Base-by-base conservation (phyloP, 2,113 vertebrate species). In the Hippocampus guttulatus region DNA sequence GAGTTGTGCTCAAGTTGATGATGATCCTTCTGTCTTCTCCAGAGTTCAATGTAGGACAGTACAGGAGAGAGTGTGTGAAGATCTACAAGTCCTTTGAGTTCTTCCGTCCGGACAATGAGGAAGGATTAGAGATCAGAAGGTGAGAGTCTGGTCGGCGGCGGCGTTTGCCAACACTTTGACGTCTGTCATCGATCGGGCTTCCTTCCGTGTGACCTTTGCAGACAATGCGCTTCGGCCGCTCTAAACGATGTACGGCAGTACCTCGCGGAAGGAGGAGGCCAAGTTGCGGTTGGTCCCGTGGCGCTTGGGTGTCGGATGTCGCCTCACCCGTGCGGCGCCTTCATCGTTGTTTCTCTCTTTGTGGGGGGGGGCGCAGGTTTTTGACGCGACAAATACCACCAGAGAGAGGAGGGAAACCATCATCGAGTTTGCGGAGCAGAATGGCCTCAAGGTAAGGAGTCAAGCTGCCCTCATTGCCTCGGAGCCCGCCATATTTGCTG, bases 1-100 rank as follows among this genome's bases (percentile, higher is more conserved):
- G n/a, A 45, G 11, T 14, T 25, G 15, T 65, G n/a, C 41, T 16
- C 12, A 64, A 38, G 8, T 23, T 63, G 8, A 62, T 10, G 8
- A 21, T 63, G 9, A 63, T 11, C 38, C n/a, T 2, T 66, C 6
- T 58, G 0, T 41, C 27, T 69, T 27, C 30, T 38, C 0, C 85
- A 99, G 97, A 98, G 80, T 99, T 99, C 89, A 99, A 99, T 10
- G 96, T 99, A 0, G 97, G 97, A 38, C 97, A 99, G 78, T 99
- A 99, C 85, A 95, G 97, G 58, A 93, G 97, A 71, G 90, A 95
- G 64, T 91, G 90, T 88, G 92, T 98, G 84, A 98, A 97, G 87
- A 97, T 95, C 11, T 98, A 98, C 69, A 97, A 93, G 83, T 99
- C 97, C 21, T 98, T 98, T 86, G 96, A 98, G 82, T 99, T 99